These are phyloP conservation scores for Drosophila kanapiae DNA, from an alignment of 1,140 invertebrate genomes.

Conservation along the genomic window DNA sequence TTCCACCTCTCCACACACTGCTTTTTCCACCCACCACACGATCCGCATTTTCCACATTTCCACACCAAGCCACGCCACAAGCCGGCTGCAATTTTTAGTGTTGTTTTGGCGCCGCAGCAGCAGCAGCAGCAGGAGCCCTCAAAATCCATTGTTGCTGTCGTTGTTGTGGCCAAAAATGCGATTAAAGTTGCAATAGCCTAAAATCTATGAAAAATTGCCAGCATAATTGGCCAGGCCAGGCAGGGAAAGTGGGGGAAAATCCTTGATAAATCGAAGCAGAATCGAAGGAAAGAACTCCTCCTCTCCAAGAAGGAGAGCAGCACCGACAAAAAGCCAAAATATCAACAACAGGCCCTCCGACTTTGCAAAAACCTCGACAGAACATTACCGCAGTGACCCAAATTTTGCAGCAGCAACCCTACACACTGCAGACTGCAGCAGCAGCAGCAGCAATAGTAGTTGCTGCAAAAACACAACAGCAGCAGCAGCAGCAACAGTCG, in stretches of 20 bases:
- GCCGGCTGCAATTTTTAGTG: constrained; percentile 1
- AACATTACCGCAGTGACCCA: constrained; percentile 83
- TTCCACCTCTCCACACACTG: not conserved
- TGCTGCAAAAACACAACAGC: constrained; percentile 27
- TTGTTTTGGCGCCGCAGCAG: constrained; percentile 3
- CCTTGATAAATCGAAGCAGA: constrained; percentile 35
- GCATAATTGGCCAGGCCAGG: constrained; percentile 28
- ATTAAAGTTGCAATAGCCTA: constrained; percentile 37
- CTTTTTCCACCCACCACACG: not conserved
- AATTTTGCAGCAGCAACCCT: constrained; percentile 43
- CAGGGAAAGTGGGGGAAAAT: not conserved
- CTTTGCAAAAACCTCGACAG: constrained; percentile 56
- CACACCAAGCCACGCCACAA: not conserved
- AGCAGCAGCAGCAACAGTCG: constrained; percentile 29
- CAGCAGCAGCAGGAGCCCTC: not conserved
- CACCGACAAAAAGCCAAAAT: constrained; percentile 12
- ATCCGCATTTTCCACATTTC: constrained; percentile 9
- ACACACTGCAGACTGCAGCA: constrained; percentile 28
- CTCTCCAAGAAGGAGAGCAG: not conserved
- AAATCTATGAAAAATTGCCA: constrained; percentile 43
- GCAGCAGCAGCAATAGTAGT: constrained; percentile 6
- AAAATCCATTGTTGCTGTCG: constrained; percentile 17
- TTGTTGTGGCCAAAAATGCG: constrained; percentile 39
- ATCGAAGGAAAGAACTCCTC: constrained; percentile 24
- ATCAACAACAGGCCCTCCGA: constrained; percentile 29